Evolutionary conservation across 2,113 vertebrate species (phyloP), one percentile per base, ranked within the genome.

Genomic region (Sigmodon hispidus): DNA sequence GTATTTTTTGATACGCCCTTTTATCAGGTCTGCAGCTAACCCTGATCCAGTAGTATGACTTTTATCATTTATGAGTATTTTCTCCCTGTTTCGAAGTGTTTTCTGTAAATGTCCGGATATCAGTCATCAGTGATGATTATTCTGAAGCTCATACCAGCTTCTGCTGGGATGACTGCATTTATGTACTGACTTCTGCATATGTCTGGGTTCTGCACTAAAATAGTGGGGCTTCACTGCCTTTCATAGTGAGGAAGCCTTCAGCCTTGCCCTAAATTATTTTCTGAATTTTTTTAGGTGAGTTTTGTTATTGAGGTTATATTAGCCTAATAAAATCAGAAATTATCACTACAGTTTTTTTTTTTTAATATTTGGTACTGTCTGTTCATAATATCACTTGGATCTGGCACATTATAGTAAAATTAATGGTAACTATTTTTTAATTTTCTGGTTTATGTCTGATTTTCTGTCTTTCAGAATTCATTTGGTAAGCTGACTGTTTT

Each of bases 401-500:
- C 45, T 94, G 24, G 19, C 77, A 6, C 26, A 73, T 65, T 88
- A n/a, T 93, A 63, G 34, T 48, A 93, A 97, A 63, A 94, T 81
- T 67, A 92, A 43, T 93, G 63, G 63, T 95, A 85, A 76, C 19
- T 96, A 76, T 90, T 88, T 55, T 45, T 19, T 31, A 61, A 34
- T 34, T 92, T 87, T 40, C 11, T 94, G 45, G 81, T 61, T 59
- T 81, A 3, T 94, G 48, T 69, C 67, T 52, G 80, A 90, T 90
- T 95, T 96, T 97, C 69, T 93, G 0, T 95, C n/a, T 91, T 77
- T 96, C 61, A 95, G 86, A 95, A 43, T 96, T 50, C 73, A 24
- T 93, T 95, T 96, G 79, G 79, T 96, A 96, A 94, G 84, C 95
- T 95, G 43, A 52, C 29, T 92, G 88, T 92, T 91, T 93, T 88